Evolutionary conservation across 53 echinoderm and acorn worm genomes (phyloP).

Genomic region (Mesocentrotus franciscanus): DNA sequence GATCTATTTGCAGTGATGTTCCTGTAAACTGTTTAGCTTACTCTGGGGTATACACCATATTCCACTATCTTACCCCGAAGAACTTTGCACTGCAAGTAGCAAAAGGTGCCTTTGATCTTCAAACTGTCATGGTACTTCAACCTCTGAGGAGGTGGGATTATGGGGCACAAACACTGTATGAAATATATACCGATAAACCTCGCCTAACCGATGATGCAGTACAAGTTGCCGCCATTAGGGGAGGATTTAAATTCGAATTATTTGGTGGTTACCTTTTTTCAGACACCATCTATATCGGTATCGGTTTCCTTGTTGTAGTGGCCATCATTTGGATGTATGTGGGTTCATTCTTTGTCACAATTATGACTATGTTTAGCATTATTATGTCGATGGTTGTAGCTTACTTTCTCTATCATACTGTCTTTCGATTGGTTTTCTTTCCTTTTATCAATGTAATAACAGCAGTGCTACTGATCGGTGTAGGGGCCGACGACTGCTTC

Average conservation of each 20-base stretch:
- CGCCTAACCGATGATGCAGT: conserved; percentile 14
- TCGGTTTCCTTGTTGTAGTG: conserved; percentile 62
- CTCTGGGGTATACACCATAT: conserved; percentile 67
- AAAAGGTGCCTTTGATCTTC: conserved; percentile 37
- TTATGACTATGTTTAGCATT: conserved; percentile 67
- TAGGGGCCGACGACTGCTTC: conserved; percentile 91
- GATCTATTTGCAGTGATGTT: background rate
- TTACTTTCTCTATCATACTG: conserved; percentile 74
- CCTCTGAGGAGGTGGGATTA: conserved; percentile 49
- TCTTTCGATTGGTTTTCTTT: conserved; percentile 75
- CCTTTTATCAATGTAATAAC: conserved; percentile 75
- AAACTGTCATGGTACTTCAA: conserved; percentile 53
- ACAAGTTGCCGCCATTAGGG: conserved; percentile 68
- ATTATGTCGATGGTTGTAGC: conserved; percentile 73
- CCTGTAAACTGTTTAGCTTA: conserved; percentile 61
- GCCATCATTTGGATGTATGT: conserved; percentile 81
- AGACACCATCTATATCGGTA: conserved; percentile 69
- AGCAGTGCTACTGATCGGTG: conserved; percentile 73
- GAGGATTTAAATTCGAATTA: conserved; percentile 66
- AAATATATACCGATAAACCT: conserved; percentile 58
- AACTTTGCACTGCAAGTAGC: conserved; percentile 45
- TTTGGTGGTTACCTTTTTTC: conserved; percentile 69
- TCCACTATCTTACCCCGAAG: conserved; percentile 68
- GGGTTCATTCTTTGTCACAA: conserved; percentile 74
- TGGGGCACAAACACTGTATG: conserved; percentile 62